Base-by-base conservation (phyloP, 1,140 invertebrate species). In the Bombus sibiricus region DNA sequence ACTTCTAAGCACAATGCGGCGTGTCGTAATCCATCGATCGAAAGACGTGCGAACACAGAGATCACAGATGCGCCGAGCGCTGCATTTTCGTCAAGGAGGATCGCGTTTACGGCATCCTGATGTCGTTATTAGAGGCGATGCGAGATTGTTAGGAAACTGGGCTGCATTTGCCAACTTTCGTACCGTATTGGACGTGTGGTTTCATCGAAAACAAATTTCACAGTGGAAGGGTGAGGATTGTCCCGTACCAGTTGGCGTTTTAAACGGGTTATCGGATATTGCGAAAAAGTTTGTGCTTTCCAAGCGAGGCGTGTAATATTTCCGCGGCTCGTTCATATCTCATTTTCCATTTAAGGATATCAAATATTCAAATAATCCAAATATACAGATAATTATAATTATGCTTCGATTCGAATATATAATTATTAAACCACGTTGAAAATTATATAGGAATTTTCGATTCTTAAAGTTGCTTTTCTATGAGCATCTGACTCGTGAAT, bases 1-100 rank as follows among this genome's bases (percentile, higher is more conserved):
- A 81, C 18, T 64, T 34, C 57, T 59, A 13, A 53, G 69, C 71
- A 85, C 83, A 85, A 85, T 85, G 69, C 53, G 22, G n/a, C 68
- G 76, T 85, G 69, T 85, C 41, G 83, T 79, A 85, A 85, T 71
- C 47, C 32, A 13, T 37, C 64, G 83, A 80, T 85, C 66, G 83
- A 79, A 28, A 72, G 71, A 85, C 83, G 83, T 76, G 76, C 79
- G 83, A 84, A 84, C 47, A 53, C 47, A 28, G 66, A 53, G 47
- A 78, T 79, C 75, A 57, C 32, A 43, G 83, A 85, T 72, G 83
- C 83, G 76, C 62, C 76, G 28, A 9, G n/a, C 22, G 18, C 41
- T 57, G 62, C 10, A 59, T 71, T 79, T 84, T 79, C 39, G 47
- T 25, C 2, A 32, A 22, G 6, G 25, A 32, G 41, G 32, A 64